Base-by-base conservation (phyloP, 2,113 vertebrate genomes). In the Climacteris rufus region DNA sequence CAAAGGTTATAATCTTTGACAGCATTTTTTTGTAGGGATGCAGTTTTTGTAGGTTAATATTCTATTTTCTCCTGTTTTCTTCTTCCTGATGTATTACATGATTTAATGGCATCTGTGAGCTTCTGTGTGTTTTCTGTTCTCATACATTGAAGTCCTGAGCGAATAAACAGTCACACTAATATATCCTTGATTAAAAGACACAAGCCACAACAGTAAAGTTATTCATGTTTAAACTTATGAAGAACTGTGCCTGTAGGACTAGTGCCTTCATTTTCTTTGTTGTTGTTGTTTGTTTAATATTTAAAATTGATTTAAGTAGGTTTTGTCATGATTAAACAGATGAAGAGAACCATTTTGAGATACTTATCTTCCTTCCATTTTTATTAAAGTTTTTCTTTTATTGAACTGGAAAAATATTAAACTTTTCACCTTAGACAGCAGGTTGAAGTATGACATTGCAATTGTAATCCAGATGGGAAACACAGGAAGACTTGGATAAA, bases 281-380 rank as follows among this genome's bases (percentile, higher is more conserved):
- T 49, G 14, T 45, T 42, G 10, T 82, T 95, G 79, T 93, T 87
- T 89, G 37, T 79, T 87, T 71, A 84, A 93, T 90, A 80, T 70
- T 93, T 91, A 63, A 83, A 91, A 84, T 71, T 76, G 23, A 87
- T 94, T 76, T 86, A 70, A 90, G 60, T 78, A 68, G 33, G 49
- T 93, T 95, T 90, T 93, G 60, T 94, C 69, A 64, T 96, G 77
- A 97, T 96, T 93, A 89, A 96, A 92, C 88, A 96, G 96, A 83
- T 84, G 88, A 94, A 81, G 85, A 78, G 52, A 89, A 90, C 3
- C 52, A 66, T 80, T 92, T 96, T 84, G 64, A 37, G 47, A 81
- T 92, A 49, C 56, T 93, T 96, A 75, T 83, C 56, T 92, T 86
- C 71, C 68, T 96, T 95, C 94, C 87, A 92, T 91, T 94, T 92